These are phyloP conservation scores for Drosophila stalkeri DNA, from an alignment of 2,888 invertebrate genomes.

Conservation along the genomic window DNA sequence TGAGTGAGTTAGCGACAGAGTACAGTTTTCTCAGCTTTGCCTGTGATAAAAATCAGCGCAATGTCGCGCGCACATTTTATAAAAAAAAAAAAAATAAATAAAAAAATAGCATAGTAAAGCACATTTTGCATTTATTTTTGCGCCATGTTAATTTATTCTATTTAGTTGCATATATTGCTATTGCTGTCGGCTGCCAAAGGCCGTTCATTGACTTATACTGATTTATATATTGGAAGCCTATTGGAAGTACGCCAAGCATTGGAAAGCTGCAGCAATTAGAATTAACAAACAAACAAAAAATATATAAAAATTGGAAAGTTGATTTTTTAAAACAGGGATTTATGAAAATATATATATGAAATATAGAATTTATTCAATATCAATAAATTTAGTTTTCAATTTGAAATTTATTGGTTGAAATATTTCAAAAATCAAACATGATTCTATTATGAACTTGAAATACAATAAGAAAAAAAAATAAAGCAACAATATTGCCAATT, in stretches of 20 bases:
- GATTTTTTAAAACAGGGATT: no score
- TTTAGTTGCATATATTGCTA: constrained; percentile 5
- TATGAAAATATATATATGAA: not conserved
- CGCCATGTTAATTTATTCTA: constrained; percentile 45
- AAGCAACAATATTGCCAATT: not conserved
- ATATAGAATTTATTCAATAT: no score
- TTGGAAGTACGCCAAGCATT: constrained; percentile 32
- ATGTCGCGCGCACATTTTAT: constrained; percentile 64
- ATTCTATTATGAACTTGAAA: not conserved
- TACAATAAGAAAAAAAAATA: not conserved
- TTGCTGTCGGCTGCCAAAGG: constrained; percentile 58
- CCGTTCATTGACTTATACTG: constrained; percentile 72
- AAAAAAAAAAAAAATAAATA: constrained; percentile 4
- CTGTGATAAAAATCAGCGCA: constrained; percentile 66
- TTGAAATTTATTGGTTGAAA: no score
- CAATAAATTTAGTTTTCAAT: not conserved
- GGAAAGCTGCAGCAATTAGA: constrained; percentile 32
- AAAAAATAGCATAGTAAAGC: constrained; percentile 35
- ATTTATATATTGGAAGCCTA: constrained; percentile 40
- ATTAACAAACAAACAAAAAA: not conserved
- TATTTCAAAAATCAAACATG: not conserved
- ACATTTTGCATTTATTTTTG: constrained; percentile 35
- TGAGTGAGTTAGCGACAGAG: constrained; percentile 27
- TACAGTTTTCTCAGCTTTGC: constrained; percentile 71
- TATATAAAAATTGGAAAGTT: not conserved